Evolutionary conservation across 1,140 invertebrate species (phyloP).

Genomic region (Anastrepha obliqua): DNA sequence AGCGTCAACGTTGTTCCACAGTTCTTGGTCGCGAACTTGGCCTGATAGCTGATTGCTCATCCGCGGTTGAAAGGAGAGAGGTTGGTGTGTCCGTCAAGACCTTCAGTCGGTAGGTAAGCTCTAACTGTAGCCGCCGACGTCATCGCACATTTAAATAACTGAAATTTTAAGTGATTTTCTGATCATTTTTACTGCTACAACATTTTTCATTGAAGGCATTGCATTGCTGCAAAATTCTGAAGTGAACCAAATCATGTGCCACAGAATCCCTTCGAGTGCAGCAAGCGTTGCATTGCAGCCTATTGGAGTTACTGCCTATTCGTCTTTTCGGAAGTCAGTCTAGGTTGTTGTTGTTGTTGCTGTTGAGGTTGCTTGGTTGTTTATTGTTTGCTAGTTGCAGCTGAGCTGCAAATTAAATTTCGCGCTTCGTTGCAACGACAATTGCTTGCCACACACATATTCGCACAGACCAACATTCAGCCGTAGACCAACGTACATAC

Average conservation of each 20-base stretch:
- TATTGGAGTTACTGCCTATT: background rate
- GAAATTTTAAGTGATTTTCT: constrained; percentile 42
- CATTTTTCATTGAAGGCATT: constrained; percentile 27
- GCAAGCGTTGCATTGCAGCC: background rate
- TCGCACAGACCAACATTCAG: background rate
- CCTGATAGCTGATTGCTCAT: background rate
- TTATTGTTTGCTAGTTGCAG: constrained; percentile 21
- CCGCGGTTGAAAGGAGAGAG: background rate
- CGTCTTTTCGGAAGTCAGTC: too few relatives aligned
- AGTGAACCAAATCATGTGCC: constrained; percentile 38
- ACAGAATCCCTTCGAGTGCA: constrained; percentile 42
- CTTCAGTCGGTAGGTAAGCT: background rate
- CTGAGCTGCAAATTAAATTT: constrained; percentile 53
- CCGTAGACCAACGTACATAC: background rate
- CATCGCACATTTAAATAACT: constrained; percentile 35
- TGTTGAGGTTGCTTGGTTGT: background rate
- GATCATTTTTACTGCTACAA: constrained; percentile 44
- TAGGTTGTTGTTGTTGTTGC: background rate
- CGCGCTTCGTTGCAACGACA: constrained; percentile 51
- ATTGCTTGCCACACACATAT: constrained; percentile 5
- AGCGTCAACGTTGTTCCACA: too few relatives aligned
- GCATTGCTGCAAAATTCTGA: constrained; percentile 11
- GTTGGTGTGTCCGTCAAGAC: background rate
- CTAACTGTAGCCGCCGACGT: background rate
- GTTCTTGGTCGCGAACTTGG: background rate